Percentiles rank a stretch among this genome's conserved stretches.
phyloP scores from a whole-genome alignment of 2,888 invertebrate species.

The Tortricodes alternella region DNA sequence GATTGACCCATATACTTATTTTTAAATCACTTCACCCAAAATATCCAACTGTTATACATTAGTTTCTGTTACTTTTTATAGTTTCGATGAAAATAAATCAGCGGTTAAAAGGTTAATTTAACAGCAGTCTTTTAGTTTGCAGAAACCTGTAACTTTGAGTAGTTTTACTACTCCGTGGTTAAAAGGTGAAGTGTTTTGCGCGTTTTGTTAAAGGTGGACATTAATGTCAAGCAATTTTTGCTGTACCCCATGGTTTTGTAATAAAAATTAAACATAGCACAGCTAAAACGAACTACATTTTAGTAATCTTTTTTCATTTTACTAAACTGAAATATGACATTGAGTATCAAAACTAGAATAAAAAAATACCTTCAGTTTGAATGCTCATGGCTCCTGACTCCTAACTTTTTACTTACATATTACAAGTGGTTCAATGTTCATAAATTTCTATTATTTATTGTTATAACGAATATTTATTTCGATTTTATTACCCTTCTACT shows the following conservation, averaged over 20 bases:
- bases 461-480: slow-evolving; percentile 68
- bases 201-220: slow-evolving; percentile 30
- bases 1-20: too few species aligned
- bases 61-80: too few species aligned
- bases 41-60: too few species aligned
- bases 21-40: too few species aligned
- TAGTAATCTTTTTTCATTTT: neutral
- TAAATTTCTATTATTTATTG: slow-evolving; percentile 76
- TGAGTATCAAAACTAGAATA: too few species aligned
- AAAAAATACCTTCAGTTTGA: too few species aligned
- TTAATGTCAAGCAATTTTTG: neutral
- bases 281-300: too few species aligned
- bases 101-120: too few species aligned
- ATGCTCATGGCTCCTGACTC: slow-evolving; percentile 46
- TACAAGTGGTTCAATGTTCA: slow-evolving; percentile 74
- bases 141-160: neutral
- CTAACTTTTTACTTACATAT: slow-evolving; percentile 48
- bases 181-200: slow-evolving; percentile 36
- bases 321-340: too few species aligned
- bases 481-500: slow-evolving; percentile 48
- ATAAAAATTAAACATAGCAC: too few species aligned
- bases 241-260: neutral
- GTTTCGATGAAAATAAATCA: too few species aligned
- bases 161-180: slow-evolving; percentile 4
- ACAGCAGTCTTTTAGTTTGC: neutral